Percentiles rank a stretch among this genome's conserved stretches.
Conservation (phyloP, 2,113 vertebrate genomes). For the Diadophis punctatus region DNA sequence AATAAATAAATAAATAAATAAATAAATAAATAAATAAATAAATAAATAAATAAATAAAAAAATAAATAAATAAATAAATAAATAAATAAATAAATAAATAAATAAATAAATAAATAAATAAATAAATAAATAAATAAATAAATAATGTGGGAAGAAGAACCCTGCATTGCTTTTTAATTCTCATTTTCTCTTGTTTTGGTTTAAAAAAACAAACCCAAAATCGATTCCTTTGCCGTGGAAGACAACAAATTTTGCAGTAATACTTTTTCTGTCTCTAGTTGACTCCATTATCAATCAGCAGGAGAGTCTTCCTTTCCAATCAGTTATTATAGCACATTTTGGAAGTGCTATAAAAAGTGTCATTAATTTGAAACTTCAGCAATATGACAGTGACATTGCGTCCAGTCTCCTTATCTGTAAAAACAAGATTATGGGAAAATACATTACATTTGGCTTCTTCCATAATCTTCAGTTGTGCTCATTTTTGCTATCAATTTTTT, state of each 20-base stretch:
- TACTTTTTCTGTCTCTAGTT: background rate
- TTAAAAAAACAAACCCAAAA: background rate
- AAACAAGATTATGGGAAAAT: background rate
- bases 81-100: too few relatives aligned
- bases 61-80: too few relatives aligned
- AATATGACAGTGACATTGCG: slow-evolving; percentile 3
- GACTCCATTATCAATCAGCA: background rate
- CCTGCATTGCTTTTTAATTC: background rate
- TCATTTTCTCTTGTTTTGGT: background rate
- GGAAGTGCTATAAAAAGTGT: slow-evolving; percentile 17
- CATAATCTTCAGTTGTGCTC: background rate
- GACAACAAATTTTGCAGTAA: background rate
- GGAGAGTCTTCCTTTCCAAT: slow-evolving; percentile 27
- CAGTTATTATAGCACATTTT: slow-evolving; percentile 27
- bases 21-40: too few relatives aligned
- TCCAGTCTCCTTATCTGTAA: slow-evolving; percentile 25
- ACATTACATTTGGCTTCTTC: slow-evolving; percentile 18
- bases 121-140: too few relatives aligned
- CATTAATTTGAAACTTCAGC: slow-evolving; percentile 28
- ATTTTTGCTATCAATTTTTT: background rate
- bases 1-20: too few relatives aligned
- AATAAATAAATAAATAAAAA: too few relatives aligned
- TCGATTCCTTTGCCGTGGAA: background rate
- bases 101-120: too few relatives aligned
- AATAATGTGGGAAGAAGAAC: background rate